Evolutionary conservation across 30 jellyfish, hydroid and myxozoan species (phyloP).

Genomic region (Chrysaora quinquecirrha): DNA sequence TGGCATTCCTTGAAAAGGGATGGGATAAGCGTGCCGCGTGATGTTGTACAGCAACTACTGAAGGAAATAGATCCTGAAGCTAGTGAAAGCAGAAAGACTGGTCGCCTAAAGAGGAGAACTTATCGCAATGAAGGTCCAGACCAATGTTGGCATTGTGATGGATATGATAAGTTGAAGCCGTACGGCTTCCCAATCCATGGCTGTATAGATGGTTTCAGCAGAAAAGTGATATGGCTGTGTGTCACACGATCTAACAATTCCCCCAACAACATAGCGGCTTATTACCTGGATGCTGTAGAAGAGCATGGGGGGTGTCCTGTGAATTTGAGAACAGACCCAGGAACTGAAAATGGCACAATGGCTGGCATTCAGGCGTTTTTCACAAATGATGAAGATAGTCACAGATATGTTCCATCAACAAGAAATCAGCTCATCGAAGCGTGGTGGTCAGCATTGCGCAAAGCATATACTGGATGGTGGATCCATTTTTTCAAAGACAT

Average conservation of each 20-base stretch:
- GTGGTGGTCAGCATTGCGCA: constrained; percentile 42
- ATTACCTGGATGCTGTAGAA: background rate
- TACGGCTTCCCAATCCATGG: constrained; percentile 61
- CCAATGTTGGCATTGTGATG: constrained; percentile 55
- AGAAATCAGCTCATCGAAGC: constrained; percentile 50
- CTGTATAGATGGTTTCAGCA: constrained; percentile 52
- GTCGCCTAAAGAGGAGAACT: constrained; percentile 3
- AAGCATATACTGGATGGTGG: background rate
- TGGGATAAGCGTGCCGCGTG: constrained; percentile 43
- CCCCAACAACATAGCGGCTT: constrained; percentile 28
- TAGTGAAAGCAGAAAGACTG: background rate
- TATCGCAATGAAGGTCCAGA: constrained; percentile 42
- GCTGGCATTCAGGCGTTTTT: constrained; percentile 44
- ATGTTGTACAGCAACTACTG: background rate
- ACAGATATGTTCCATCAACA: constrained; percentile 49
- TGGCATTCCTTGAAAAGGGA: constrained; percentile 42
- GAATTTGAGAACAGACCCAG: constrained; percentile 41
- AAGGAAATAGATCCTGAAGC: constrained; percentile 2
- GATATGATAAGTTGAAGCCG: constrained; percentile 54
- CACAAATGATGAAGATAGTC: constrained; percentile 18
- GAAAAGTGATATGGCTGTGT: constrained; percentile 52
- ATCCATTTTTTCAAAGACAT: background rate
- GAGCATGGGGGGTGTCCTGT: constrained; percentile 44
- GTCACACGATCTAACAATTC: constrained; percentile 52
- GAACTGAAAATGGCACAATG: constrained; percentile 48